Percentiles rank a stretch among this genome's conserved stretches.
Evolutionary conservation across 2,888 invertebrate genomes (phyloP).

Genomic region (Habrosyne pyritoides): DNA sequence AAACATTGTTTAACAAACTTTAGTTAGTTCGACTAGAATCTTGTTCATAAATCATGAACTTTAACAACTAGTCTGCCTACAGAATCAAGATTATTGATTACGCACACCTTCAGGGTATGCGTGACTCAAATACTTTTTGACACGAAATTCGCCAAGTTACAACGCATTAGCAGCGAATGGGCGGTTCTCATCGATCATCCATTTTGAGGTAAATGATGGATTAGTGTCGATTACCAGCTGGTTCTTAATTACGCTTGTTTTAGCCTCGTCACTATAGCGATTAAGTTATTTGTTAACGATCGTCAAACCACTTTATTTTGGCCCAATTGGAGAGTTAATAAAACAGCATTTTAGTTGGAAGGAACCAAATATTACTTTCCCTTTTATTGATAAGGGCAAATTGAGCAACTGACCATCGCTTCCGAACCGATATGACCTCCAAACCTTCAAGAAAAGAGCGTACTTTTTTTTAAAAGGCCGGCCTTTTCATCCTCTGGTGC

Average conservation of each 20-base stretch:
- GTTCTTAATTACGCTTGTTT: constrained; percentile 16
- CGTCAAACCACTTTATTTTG: background rate
- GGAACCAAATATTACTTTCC: too few species aligned
- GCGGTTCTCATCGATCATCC: constrained; percentile 18
- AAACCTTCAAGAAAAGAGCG: too few species aligned
- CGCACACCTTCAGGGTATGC: background rate
- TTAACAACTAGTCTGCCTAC: constrained; percentile 14
- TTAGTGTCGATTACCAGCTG: constrained; percentile 30
- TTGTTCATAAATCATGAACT: constrained; percentile 35
- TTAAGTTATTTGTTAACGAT: constrained; percentile 22
- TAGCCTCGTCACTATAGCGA: constrained; percentile 30
- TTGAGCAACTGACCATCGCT: too few species aligned
- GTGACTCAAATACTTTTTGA: constrained; percentile 4
- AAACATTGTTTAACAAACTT: constrained; percentile 20
- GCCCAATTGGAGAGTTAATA: background rate
- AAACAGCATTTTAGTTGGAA: background rate
- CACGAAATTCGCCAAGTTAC: constrained; percentile 6
- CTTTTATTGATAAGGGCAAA: too few species aligned
- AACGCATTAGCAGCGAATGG: constrained; percentile 9
- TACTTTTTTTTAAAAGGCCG: too few species aligned
- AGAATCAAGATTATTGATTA: constrained; percentile 19
- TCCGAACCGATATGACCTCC: too few species aligned
- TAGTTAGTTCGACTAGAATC: constrained; percentile 23
- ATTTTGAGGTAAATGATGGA: constrained; percentile 33
- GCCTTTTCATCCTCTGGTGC: too few species aligned